Conservation (phyloP, 1,140 invertebrate species). For the Cydia splendana region DNA sequence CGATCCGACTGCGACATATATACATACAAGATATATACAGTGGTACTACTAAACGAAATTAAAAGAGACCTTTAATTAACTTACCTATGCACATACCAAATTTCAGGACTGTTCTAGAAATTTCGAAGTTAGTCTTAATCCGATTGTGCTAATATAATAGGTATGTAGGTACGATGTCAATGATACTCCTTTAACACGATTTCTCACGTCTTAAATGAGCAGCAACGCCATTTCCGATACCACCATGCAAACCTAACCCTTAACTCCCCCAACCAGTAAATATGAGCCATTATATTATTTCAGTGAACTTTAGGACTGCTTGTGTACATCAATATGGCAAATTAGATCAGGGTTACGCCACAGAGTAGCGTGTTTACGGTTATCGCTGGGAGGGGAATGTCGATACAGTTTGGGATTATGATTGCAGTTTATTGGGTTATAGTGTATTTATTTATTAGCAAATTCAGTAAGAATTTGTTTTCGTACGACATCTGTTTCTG, state of each 20-base stretch:
- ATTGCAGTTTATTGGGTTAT: constrained; percentile 17
- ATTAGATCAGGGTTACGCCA: constrained; percentile 25
- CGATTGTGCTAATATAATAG: no score
- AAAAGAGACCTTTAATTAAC: no score
- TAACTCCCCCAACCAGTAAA: constrained; percentile 10
- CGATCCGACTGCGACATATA: no score
- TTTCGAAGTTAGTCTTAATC: no score
- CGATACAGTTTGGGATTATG: constrained; percentile 8
- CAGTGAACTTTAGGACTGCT: constrained; percentile 1
- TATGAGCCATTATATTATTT: constrained; percentile 17
- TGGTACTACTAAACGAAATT: no score
- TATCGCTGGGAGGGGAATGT: constrained; percentile 4
- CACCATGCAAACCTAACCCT: neutral
- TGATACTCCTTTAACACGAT: no score
- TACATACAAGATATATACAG: no score
- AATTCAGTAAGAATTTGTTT: neutral
- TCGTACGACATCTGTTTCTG: neutral
- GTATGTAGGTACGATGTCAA: no score
- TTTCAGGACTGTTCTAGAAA: no score
- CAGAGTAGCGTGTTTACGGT: constrained; percentile 30
- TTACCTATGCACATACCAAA: no score
- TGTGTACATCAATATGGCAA: constrained; percentile 16
- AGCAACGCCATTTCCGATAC: neutral
- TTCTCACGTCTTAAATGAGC: neutral
- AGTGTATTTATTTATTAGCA: neutral